Percentiles rank a stretch among this genome's conserved stretches.
Conservation (phyloP, 2,113 vertebrate species). For the Pithys albifrons region DNA sequence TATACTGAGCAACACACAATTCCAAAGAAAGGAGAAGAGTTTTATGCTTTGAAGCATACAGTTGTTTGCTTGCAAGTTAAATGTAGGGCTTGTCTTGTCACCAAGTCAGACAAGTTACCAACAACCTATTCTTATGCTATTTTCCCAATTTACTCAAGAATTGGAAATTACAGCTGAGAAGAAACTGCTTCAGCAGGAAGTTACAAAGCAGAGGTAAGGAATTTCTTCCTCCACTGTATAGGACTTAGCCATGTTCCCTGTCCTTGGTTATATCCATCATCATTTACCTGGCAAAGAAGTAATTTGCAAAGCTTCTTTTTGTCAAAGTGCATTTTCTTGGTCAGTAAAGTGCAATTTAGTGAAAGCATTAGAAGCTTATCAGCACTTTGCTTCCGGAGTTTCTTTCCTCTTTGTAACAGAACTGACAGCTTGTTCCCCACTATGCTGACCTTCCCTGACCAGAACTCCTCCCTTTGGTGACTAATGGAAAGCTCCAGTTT, state of each 20-base stretch:
- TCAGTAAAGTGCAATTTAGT: background rate
- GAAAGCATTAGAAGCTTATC: background rate
- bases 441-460: background rate
- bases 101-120: background rate
- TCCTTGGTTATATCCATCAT: background rate
- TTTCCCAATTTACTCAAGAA: background rate
- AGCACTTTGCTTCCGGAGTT: background rate
- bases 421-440: background rate
- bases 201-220: background rate
- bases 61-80: background rate
- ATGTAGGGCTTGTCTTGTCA: background rate
- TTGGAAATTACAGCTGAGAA: background rate
- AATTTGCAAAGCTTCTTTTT: background rate
- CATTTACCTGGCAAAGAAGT: background rate
- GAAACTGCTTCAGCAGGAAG: background rate
- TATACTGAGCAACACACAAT: background rate
- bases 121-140: background rate
- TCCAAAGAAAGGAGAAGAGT: background rate
- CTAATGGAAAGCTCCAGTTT: background rate
- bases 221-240: background rate
- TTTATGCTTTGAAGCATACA: background rate
- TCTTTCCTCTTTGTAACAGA: background rate
- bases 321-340: background rate
- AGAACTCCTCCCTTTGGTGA: background rate
- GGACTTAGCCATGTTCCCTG: background rate